Evolutionary conservation across 1,140 invertebrate species (phyloP).

Genomic region (Linepithema humile): DNA sequence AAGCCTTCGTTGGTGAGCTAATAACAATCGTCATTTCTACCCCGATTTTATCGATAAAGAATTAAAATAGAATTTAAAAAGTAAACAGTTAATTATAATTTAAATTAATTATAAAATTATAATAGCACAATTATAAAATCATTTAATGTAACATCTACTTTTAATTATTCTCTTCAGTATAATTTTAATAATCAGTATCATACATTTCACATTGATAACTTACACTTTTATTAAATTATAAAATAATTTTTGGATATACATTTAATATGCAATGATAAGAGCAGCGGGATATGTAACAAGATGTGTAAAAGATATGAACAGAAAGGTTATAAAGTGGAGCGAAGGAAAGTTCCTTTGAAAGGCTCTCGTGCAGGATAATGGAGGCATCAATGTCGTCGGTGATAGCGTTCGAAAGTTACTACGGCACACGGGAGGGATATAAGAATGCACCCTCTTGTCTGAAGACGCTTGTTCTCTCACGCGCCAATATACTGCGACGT

Average conservation of each 20-base stretch:
- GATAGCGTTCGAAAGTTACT: constrained; percentile 10
- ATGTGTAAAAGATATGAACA: neutral
- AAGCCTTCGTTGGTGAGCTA: neutral
- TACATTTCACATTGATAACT: neutral
- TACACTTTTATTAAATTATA: no score
- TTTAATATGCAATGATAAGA: neutral
- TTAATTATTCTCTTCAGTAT: neutral
- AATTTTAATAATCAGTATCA: neutral
- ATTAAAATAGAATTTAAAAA: neutral
- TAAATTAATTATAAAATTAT: no score
- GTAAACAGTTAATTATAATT: neutral
- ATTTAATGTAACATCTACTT: no score
- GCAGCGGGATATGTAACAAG: neutral
- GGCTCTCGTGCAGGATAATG: neutral
- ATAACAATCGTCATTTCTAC: neutral
- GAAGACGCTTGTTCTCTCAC: constrained; percentile 7
- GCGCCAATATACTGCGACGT: neutral
- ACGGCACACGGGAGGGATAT: neutral
- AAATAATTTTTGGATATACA: neutral
- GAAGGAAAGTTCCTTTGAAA: neutral
- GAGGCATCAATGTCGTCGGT: constrained; percentile 18
- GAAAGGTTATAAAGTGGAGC: neutral
- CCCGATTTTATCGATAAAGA: neutral
- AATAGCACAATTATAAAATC: no score
- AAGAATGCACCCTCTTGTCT: neutral